Percentiles rank a stretch among this genome's conserved stretches.
phyloP scores from a whole-genome alignment of 2,888 invertebrate genomes.

The Drosophila macrospina region DNA sequence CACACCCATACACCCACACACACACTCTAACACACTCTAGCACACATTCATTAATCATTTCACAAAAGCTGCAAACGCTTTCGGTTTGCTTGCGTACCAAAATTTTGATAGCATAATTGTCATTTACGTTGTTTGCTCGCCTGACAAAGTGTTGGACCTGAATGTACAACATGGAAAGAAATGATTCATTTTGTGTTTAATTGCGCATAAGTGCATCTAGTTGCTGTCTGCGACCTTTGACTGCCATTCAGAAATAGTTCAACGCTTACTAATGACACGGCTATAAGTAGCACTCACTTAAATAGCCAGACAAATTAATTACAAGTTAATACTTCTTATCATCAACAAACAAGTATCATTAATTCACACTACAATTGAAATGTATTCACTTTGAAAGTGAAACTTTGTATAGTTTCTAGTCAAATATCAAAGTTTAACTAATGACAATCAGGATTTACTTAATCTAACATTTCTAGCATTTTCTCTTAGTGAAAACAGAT shows the following conservation, averaged over 20 bases:
- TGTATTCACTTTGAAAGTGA: not conserved
- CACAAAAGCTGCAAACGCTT: conserved; percentile 50
- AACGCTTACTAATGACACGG: not conserved
- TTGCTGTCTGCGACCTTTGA: not conserved
- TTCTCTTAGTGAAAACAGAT: no score
- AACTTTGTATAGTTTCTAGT: not conserved
- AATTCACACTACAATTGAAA: not conserved
- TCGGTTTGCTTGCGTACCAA: conserved; percentile 31
- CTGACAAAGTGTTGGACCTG: conserved; percentile 22
- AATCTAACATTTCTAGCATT: no score
- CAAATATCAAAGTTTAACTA: not conserved
- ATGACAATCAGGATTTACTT: no score
- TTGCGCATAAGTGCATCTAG: conserved; percentile 57
- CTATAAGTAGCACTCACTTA: not conserved
- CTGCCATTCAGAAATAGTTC: not conserved
- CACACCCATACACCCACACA: conserved; percentile 9
- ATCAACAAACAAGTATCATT: not conserved
- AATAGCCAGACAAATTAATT: conserved; percentile 9
- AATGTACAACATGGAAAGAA: conserved; percentile 43
- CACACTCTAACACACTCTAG: conserved; percentile 16
- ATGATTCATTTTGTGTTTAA: conserved; percentile 67
- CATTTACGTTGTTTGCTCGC: conserved; percentile 36
- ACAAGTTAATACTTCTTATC: not conserved
- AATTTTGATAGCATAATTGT: conserved; percentile 68
- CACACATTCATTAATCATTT: conserved; percentile 69